Percentiles rank a stretch among this genome's conserved stretches.
phyloP scores from a whole-genome alignment of 2,888 invertebrate genomes.

The Phengaris arion region DNA sequence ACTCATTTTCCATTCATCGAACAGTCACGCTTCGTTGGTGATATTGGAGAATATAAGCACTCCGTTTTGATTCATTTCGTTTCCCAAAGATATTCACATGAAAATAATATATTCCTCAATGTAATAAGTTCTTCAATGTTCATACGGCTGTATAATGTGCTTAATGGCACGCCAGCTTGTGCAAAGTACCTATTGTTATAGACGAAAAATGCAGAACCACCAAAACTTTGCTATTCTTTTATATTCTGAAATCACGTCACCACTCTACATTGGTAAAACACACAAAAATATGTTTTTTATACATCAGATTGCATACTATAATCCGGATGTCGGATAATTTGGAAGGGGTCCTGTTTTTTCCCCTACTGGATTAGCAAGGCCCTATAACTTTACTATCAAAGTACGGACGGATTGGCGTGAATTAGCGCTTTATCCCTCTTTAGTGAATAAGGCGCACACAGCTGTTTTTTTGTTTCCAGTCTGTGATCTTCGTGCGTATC shows the following conservation, averaged over 20 bases:
- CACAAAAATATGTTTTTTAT: too few species aligned
- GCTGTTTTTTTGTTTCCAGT: constrained; percentile 60
- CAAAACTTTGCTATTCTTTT: not conserved
- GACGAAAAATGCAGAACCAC: not conserved
- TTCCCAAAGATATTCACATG: not conserved
- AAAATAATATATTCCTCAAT: not conserved
- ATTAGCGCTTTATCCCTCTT: too few species aligned
- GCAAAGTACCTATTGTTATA: not conserved
- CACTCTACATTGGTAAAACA: too few species aligned
- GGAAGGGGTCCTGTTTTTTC: too few species aligned
- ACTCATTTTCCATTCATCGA: not conserved
- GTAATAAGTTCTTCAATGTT: not conserved
- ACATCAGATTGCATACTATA: too few species aligned
- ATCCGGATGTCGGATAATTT: too few species aligned
- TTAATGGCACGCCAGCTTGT: constrained; percentile 6
- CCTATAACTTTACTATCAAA: too few species aligned
- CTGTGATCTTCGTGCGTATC: constrained; percentile 88
- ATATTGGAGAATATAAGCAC: not conserved
- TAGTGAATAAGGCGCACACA: too few species aligned
- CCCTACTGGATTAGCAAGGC: too few species aligned
- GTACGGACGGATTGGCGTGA: too few species aligned
- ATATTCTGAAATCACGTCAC: too few species aligned
- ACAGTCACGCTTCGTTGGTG: not conserved
- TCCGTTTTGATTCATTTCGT: not conserved
- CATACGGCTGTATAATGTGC: not conserved